These are phyloP conservation scores for Cryptoblepharus egeriae DNA, from an alignment of 2,797 vertebrate genomes.

Conservation along the genomic window DNA sequence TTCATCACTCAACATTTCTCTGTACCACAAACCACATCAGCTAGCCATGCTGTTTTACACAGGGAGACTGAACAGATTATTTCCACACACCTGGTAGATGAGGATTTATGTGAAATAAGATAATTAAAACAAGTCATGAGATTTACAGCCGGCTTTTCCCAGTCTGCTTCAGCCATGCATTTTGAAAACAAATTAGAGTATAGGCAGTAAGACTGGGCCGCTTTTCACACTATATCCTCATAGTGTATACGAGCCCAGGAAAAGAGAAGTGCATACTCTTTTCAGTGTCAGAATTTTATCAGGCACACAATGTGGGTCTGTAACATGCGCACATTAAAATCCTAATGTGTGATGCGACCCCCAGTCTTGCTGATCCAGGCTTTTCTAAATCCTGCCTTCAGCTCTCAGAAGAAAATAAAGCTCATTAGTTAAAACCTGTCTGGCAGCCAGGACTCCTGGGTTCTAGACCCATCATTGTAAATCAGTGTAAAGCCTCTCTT, in stretches of 20 bases:
- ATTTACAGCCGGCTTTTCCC: background rate
- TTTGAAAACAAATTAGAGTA: background rate
- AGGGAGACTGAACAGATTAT: background rate
- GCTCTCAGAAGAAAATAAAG: background rate
- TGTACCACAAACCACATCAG: conserved; percentile 1
- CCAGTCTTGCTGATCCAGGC: background rate
- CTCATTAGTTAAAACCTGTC: background rate
- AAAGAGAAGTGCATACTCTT: background rate
- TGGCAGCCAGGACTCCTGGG: background rate
- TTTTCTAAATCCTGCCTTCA: background rate
- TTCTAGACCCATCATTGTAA: background rate
- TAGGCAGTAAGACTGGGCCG: background rate
- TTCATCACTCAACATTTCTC: conserved; percentile 7
- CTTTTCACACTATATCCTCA: background rate
- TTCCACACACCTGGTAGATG: background rate
- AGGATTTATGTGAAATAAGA: background rate
- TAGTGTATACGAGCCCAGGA: background rate
- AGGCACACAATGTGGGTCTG: background rate
- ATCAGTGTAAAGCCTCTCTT: background rate
- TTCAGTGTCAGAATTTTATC: background rate
- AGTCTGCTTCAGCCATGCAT: background rate
- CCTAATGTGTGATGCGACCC: background rate
- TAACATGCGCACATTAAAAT: background rate
- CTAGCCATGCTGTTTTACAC: background rate
- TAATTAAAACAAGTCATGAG: background rate